Percentiles rank a stretch among this genome's conserved stretches.
These are phyloP conservation scores for Phytoseiulus persimilis DNA, from an alignment of 2,888 invertebrate genomes.

Conservation along the genomic window DNA sequence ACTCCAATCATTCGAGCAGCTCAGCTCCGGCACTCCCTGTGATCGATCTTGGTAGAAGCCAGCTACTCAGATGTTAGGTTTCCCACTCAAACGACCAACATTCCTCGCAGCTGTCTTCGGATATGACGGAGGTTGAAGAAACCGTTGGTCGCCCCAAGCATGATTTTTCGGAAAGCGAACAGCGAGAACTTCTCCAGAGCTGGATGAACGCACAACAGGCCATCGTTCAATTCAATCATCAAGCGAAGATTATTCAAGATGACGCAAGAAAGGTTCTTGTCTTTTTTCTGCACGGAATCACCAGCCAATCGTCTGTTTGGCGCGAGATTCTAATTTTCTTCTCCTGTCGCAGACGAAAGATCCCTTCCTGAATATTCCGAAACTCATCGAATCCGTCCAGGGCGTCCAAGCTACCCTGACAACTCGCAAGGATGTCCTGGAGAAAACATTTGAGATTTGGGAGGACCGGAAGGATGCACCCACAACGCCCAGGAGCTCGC, in stretches of 20 bases:
- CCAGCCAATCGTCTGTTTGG: too few species aligned
- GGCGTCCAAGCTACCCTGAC: constrained; percentile 7
- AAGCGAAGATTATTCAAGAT: constrained; percentile 62
- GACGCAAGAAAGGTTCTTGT: constrained; percentile 56
- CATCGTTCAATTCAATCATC: constrained; percentile 60
- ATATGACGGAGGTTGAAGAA: constrained; percentile 25
- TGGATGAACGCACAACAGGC: constrained; percentile 61
- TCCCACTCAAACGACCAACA: too few species aligned
- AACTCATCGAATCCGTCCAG: not conserved
- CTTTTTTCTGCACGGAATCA: constrained; percentile 30
- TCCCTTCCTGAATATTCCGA: constrained; percentile 25
- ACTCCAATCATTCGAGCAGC: too few species aligned
- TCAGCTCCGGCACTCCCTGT: too few species aligned
- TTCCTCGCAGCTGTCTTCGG: constrained; percentile 10
- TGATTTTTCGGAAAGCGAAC: constrained; percentile 13
- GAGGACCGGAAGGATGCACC: constrained; percentile 14
- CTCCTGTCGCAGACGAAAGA: not conserved
- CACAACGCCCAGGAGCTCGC: not conserved
- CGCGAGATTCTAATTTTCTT: too few species aligned
- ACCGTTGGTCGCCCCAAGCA: constrained; percentile 40
- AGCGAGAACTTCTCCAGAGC: constrained; percentile 50
- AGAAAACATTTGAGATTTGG: constrained; percentile 32
- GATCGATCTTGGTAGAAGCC: not conserved
- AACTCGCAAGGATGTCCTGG: constrained; percentile 10
- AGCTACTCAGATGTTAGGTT: too few species aligned